Conservation (phyloP, 2,797 vertebrate genomes). For the Mormyrops boulengeri region DNA sequence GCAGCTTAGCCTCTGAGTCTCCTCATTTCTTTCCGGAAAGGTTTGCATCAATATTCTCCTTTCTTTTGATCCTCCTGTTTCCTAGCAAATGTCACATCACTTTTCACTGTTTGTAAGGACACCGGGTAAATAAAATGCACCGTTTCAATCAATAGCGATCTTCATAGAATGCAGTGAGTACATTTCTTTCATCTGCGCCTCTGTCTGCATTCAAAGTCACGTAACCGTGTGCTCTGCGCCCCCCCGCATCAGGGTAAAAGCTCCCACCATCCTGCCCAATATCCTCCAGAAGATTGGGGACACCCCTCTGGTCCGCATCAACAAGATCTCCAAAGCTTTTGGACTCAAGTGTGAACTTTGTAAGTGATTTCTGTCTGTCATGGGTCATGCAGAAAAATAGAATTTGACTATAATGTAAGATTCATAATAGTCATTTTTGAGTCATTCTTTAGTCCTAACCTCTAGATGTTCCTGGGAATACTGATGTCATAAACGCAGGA, state of each 20-base stretch:
- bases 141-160: neutral
- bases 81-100: neutral
- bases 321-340: slow-evolving; percentile 72
- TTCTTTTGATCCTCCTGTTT: neutral
- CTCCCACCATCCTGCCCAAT: slow-evolving; percentile 65
- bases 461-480: neutral
- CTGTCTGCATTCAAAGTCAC: neutral
- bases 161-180: neutral
- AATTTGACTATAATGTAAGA: neutral
- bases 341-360: slow-evolving; percentile 84
- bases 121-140: neutral
- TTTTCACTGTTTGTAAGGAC: neutral
- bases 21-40: slow-evolving; percentile 58
- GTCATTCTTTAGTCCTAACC: neutral
- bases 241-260: slow-evolving; percentile 48
- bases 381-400: neutral
- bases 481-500: neutral
- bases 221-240: neutral
- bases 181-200: neutral
- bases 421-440: neutral
- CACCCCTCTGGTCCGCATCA: slow-evolving; percentile 78
- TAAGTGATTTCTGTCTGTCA: slow-evolving; percentile 56
- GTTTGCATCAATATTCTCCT: slow-evolving; percentile 46
- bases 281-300: slow-evolving; percentile 76
- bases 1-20: slow-evolving; percentile 53